Percentiles rank a stretch among this genome's conserved stretches.
These are phyloP conservation scores for Zonotrichia leucophrys DNA, from an alignment of 2,113 vertebrate genomes.

Conservation along the genomic window DNA sequence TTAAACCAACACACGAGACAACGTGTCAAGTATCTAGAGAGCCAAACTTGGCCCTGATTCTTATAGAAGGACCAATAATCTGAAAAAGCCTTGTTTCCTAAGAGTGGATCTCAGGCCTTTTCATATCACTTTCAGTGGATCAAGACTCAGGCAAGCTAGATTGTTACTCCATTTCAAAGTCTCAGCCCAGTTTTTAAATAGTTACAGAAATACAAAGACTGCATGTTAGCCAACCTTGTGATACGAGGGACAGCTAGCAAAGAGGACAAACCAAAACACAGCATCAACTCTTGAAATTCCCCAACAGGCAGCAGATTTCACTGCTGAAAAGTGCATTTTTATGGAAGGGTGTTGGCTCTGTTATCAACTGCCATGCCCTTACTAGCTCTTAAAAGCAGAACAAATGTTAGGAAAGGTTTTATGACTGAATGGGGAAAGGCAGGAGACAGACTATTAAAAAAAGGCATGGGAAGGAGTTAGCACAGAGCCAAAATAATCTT, in stretches of 20 bases:
- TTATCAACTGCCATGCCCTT: constrained; percentile 41
- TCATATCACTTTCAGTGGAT: not conserved
- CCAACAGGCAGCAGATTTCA: constrained; percentile 23
- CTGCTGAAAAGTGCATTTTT: constrained; percentile 47
- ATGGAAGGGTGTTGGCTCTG: not conserved
- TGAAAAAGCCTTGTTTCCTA: not conserved
- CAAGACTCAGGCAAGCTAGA: not conserved
- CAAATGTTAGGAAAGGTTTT: constrained; percentile 52
- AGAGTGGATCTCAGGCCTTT: not conserved
- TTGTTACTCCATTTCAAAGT: not conserved
- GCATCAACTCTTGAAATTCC: not conserved
- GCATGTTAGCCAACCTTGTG: not conserved
- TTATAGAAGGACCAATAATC: not conserved
- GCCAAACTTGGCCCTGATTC: not conserved
- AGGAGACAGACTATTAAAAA: constrained; percentile 58
- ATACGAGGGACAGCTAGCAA: not conserved
- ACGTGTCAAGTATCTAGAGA: not conserved
- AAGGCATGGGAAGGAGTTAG: constrained; percentile 61
- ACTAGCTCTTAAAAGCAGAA: constrained; percentile 50
- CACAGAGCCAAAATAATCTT: constrained; percentile 60
- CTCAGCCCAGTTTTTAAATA: not conserved
- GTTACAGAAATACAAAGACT: not conserved
- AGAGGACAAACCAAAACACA: not conserved
- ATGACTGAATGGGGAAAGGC: constrained; percentile 34
- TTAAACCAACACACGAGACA: not conserved